phyloP scores from a whole-genome alignment of 53 echinoderm and acorn worm genomes.

The Stichopus horrens region DNA sequence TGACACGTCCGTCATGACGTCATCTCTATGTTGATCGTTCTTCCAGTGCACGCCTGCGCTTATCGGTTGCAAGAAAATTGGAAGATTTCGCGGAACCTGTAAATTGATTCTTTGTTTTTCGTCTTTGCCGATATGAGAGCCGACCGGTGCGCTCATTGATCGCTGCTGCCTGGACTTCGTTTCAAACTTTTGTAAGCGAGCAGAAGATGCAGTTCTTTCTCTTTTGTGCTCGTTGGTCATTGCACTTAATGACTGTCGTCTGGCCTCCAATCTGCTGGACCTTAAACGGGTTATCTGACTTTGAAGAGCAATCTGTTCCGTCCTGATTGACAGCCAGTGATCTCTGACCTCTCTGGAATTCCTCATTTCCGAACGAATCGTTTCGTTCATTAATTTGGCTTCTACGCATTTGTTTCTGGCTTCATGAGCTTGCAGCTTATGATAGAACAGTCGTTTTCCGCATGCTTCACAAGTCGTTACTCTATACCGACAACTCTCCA shows the following conservation, averaged over 20 bases:
- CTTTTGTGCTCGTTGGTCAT: background rate
- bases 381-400: constrained; percentile 44
- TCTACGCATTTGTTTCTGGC: constrained; percentile 55
- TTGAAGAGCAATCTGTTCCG: constrained; percentile 46
- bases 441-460: constrained; percentile 43
- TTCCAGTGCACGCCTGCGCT: background rate
- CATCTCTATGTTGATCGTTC: background rate
- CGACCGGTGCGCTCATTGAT: background rate
- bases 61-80: background rate
- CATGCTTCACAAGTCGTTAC: constrained; percentile 59
- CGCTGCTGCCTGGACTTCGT: background rate
- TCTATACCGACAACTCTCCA: constrained; percentile 38
- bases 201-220: background rate
- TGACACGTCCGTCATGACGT: background rate
- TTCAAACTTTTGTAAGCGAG: background rate
- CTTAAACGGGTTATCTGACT: constrained; percentile 56
- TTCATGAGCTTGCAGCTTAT: constrained; percentile 48
- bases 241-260: constrained; percentile 4
- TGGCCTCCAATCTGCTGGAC: constrained; percentile 55
- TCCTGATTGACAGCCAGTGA: constrained; percentile 43
- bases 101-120: background rate
- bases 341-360: constrained; percentile 52
- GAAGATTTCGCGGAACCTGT: background rate
- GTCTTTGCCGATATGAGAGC: background rate
- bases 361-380: constrained; percentile 43